Conservation (phyloP, 2,888 invertebrate genomes). For the Heliconius ethilla region DNA sequence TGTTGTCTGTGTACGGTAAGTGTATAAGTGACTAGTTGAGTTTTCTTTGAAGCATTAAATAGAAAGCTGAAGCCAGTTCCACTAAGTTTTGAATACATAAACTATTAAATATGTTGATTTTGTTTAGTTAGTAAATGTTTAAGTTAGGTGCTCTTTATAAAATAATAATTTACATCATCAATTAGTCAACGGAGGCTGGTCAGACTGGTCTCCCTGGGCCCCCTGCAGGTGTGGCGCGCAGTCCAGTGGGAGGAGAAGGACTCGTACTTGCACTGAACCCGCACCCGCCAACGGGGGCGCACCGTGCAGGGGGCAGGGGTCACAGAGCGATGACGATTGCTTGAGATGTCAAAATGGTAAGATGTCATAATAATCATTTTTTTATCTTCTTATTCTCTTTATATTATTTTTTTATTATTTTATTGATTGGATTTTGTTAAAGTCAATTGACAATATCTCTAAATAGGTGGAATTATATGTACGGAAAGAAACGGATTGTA, state of each 20-base stretch:
- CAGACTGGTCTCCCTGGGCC: constrained; percentile 93
- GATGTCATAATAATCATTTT: too few relatives aligned
- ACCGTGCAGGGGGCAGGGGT: constrained; percentile 89
- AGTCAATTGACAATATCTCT: too few relatives aligned
- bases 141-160: too few relatives aligned
- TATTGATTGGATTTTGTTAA: too few relatives aligned
- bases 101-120: neutral
- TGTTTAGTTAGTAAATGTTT: neutral
- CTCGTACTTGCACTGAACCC: constrained; percentile 92
- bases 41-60: neutral
- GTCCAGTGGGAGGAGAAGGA: constrained; percentile 89
- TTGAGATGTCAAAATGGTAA: constrained; percentile 83
- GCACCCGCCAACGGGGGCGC: constrained; percentile 95
- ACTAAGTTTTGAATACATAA: constrained; percentile 7
- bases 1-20: constrained; percentile 95
- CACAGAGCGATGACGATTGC: constrained; percentile 92
- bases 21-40: constrained; percentile 44
- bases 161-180: neutral
- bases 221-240: constrained; percentile 90
- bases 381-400: too few relatives aligned
- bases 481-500: too few relatives aligned
- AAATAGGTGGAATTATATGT: too few relatives aligned
- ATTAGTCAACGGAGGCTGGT: constrained; percentile 97
- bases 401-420: too few relatives aligned
- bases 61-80: neutral